Percentiles rank a stretch among this genome's conserved stretches.
phyloP scores from a whole-genome alignment of 2,113 vertebrate genomes.

The Trachemys scripta region DNA sequence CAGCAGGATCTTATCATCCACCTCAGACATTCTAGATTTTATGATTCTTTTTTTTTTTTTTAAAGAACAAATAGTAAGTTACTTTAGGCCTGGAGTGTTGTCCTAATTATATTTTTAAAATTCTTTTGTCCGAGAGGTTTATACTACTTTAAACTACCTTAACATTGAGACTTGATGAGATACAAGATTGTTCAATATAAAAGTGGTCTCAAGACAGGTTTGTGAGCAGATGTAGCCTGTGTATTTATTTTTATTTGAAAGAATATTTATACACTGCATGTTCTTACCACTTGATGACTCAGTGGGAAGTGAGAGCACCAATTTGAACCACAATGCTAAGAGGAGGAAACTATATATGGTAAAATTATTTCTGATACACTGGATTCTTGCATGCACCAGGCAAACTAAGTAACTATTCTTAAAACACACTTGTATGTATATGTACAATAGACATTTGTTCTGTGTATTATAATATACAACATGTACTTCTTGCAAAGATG shows the following conservation, averaged over 20 bases:
- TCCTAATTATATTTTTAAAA: background rate
- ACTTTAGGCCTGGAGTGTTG: background rate
- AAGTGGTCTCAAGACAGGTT: background rate
- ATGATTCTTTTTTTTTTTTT: no score
- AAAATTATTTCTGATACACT: constrained; percentile 66
- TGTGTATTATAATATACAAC: background rate
- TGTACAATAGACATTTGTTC: background rate
- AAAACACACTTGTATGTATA: background rate
- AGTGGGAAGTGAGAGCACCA: constrained; percentile 85
- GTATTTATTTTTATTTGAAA: constrained; percentile 72
- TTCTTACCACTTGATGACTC: constrained; percentile 77
- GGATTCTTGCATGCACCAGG: constrained; percentile 26
- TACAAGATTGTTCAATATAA: constrained; percentile 21
- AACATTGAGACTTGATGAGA: background rate
- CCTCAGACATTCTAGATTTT: background rate
- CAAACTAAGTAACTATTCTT: constrained; percentile 28
- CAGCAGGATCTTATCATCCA: background rate
- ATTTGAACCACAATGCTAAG: constrained; percentile 79
- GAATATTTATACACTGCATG: constrained; percentile 50
- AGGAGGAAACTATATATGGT: constrained; percentile 84
- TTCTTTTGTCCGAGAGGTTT: background rate
- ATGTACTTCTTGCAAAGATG: background rate
- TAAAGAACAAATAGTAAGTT: accelerated
- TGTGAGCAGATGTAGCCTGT: constrained; percentile 18
- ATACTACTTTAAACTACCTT: background rate